Evolutionary conservation across 2,113 vertebrate species (phyloP), one percentile per base, ranked within the genome.

Genomic region (Lepidothrix coronata): DNA sequence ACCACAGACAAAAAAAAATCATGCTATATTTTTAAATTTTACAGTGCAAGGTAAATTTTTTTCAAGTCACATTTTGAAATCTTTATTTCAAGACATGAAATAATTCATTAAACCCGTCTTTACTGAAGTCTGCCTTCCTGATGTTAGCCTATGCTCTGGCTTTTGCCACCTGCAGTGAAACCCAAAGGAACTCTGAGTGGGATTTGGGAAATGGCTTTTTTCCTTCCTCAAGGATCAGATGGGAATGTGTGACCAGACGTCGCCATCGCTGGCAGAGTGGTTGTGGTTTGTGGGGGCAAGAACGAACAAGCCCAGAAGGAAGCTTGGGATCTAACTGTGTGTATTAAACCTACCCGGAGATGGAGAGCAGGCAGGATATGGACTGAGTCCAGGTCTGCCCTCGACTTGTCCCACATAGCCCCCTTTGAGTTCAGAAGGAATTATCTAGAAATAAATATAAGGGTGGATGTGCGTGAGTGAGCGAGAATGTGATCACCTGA

Each of bases 151-250:
- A 0, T 13, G 12, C 41, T 79, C 21, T 61, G 33, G 27, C 1
- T 5, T 55, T 1, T 46, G 54, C 0, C 0, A 2, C 75, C 27
- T 67, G 23, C 31, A 67, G 37, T 0, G 0, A 81, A 83, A 70
- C 18, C 43, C 13, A 13, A 37, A 43, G 46, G 70, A 94, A 21
- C 27, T 57, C 1, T 43, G 33, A 35, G 43, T 22, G n/a, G 54
- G 13, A 19, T 52, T 70, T 1, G 1, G 31, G 22, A 68, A 59
- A 23, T 62, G 41, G 6, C 33, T 73, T 84, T 89, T 51, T 79
- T 55, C 28, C 33, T 75, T 90, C 30, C 18, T 37, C 33, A 52
- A 27, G 21, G 43, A 24, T 39, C 15, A 67, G 41, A 5, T 73
- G 72, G 63, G 70, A 62, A 7, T 17, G 28, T 57, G n/a, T 83